phyloP scores from a whole-genome alignment of 1,140 invertebrate species.

The Sesamia nonagrioides region DNA sequence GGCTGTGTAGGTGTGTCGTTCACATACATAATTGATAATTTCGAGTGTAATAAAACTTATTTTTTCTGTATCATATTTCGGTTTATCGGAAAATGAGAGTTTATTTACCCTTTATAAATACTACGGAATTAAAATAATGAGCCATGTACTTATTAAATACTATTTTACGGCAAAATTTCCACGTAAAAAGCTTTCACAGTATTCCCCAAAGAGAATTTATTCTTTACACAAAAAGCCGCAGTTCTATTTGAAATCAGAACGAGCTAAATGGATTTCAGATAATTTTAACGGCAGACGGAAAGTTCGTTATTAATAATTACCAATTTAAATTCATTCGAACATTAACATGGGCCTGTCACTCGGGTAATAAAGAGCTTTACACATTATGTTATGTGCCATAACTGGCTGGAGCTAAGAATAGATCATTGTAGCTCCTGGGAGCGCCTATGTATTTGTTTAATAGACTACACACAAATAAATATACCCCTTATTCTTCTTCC shows the following conservation, averaged over 20 bases:
- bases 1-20: background rate
- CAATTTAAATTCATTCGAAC: conserved; percentile 46
- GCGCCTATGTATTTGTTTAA: background rate
- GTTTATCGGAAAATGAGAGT: background rate
- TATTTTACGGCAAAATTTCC: background rate
- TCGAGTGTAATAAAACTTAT: too few relatives aligned
- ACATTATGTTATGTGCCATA: background rate
- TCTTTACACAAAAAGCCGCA: conserved; percentile 9
- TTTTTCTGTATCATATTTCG: too few relatives aligned
- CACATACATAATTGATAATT: background rate
- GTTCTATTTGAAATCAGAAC: conserved; percentile 34
- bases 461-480: background rate
- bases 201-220: conserved; percentile 33
- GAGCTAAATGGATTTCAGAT: conserved; percentile 43
- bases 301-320: conserved; percentile 48
- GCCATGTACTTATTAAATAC: conserved; percentile 13
- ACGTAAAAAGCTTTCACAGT: conserved; percentile 23
- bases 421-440: background rate
- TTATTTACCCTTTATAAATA: background rate
- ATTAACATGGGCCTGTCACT: conserved; percentile 23
- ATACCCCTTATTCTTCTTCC: too few relatives aligned
- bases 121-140: conserved; percentile 17
- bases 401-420: background rate
- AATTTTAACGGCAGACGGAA: conserved; percentile 44
- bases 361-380: background rate